Conservation (phyloP, 2,888 invertebrate species). For the Epicampocera succincta region DNA sequence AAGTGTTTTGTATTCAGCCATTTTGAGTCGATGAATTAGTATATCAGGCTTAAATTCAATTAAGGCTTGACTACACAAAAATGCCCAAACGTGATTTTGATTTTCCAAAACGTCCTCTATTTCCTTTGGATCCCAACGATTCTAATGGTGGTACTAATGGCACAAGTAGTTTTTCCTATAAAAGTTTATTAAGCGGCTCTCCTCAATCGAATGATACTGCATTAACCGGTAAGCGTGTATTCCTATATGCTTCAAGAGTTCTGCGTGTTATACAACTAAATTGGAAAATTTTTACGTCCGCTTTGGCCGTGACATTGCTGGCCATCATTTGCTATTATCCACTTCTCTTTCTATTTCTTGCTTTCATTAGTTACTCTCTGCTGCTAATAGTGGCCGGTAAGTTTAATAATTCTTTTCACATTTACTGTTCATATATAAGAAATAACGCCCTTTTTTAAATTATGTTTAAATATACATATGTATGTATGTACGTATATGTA, state of each 20-base stretch:
- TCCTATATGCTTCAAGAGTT: slow-evolving; percentile 63
- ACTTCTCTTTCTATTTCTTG: slow-evolving; percentile 80
- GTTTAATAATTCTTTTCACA: slow-evolving; percentile 63
- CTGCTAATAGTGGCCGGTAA: slow-evolving; percentile 80
- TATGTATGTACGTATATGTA: no score
- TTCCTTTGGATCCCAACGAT: slow-evolving; percentile 74
- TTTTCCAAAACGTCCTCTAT: slow-evolving; percentile 73
- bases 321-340: slow-evolving; percentile 81
- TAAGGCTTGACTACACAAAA: slow-evolving; percentile 43
- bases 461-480: no score
- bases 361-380: slow-evolving; percentile 80
- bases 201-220: slow-evolving; percentile 7
- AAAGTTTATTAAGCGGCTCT: not conserved
- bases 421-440: not conserved
- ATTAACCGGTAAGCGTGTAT: slow-evolving; percentile 52
- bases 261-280: slow-evolving; percentile 78
- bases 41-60: slow-evolving; percentile 16
- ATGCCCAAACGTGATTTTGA: slow-evolving; percentile 55
- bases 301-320: slow-evolving; percentile 76
- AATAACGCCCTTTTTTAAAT: slow-evolving; percentile 58
- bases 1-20: not conserved
- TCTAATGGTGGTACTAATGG: slow-evolving; percentile 59
- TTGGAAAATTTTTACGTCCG: slow-evolving; percentile 78
- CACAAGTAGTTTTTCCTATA: slow-evolving; percentile 11
- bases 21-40: slow-evolving; percentile 5